Evolutionary conservation across 2,888 invertebrate species (phyloP).

Genomic region (Chaetoderma sp.): DNA sequence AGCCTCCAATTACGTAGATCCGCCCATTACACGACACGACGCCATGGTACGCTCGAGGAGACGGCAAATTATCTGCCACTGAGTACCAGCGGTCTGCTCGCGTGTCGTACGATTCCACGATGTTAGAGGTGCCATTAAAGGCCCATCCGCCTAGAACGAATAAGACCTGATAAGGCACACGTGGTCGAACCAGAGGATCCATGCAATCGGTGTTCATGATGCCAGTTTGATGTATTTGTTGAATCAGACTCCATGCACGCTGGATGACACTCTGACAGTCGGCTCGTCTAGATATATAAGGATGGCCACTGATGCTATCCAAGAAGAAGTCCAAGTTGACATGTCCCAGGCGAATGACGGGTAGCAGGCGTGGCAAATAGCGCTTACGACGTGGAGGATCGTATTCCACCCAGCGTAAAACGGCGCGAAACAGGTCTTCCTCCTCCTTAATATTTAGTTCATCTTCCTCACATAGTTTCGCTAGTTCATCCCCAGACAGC

Average conservation of each 20-base stretch:
- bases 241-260: neutral
- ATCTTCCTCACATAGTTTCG: conserved; percentile 72
- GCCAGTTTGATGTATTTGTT: neutral
- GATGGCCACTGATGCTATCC: conserved; percentile 51
- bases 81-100: conserved; percentile 81
- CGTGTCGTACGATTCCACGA: conserved; percentile 71
- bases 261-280: neutral
- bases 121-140: conserved; percentile 75
- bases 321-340: neutral
- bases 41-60: conserved; percentile 83
- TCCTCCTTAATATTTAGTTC: conserved; percentile 81
- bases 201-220: neutral
- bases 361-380: conserved; percentile 77
- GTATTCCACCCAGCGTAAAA: conserved; percentile 75
- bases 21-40: conserved; percentile 69
- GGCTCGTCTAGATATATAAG: conserved; percentile 71
- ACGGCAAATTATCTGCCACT: conserved; percentile 75
- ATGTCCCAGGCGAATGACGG: conserved; percentile 44
- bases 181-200: conserved; percentile 57
- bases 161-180: conserved; percentile 90
- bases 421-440: conserved; percentile 64
- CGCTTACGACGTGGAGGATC: conserved; percentile 79
- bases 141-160: conserved; percentile 88
- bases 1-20: conserved; percentile 72
- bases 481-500: conserved; percentile 71